Conservation (phyloP, 2,888 invertebrate species). For the Caenorhabditis imperialis region DNA sequence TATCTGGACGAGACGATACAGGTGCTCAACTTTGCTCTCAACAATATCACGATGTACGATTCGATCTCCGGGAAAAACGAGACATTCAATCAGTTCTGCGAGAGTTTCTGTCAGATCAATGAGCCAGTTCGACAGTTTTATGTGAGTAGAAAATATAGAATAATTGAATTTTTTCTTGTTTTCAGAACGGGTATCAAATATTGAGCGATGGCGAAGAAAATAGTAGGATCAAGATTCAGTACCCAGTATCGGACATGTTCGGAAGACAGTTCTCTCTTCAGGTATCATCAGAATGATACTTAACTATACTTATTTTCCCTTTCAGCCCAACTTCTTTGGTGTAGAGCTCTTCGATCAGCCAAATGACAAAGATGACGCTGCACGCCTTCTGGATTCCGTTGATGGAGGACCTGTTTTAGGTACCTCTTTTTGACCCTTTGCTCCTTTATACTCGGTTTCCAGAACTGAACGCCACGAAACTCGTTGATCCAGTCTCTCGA, state of each 20-base stretch:
- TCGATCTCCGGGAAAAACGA: constrained; percentile 50
- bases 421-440: constrained; percentile 3
- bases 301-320: neutral
- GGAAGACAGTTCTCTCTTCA: constrained; percentile 69
- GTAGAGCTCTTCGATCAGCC: constrained; percentile 62
- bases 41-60: constrained; percentile 66
- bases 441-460: constrained; percentile 5
- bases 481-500: constrained; percentile 37
- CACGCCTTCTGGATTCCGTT: constrained; percentile 49
- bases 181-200: constrained; percentile 71
- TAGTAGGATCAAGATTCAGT: constrained; percentile 66
- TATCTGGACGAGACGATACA: constrained; percentile 73
- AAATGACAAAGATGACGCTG: constrained; percentile 44
- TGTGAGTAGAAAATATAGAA: constrained; percentile 61
- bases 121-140: constrained; percentile 73
- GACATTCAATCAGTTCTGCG: constrained; percentile 69
- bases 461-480: constrained; percentile 40
- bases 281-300: constrained; percentile 12
- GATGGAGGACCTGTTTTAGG: constrained; percentile 33
- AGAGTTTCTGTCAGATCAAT: constrained; percentile 68
- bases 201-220: constrained; percentile 62
- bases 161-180: no score
- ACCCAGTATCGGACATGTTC: constrained; percentile 72
- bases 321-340: constrained; percentile 74
- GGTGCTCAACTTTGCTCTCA: constrained; percentile 67